A percentile compares a stretch with the other conserved stretches of the same genome.
Conservation (phyloP, 1,140 invertebrate genomes). For the Pseudomyrmex flavicornis region DNA sequence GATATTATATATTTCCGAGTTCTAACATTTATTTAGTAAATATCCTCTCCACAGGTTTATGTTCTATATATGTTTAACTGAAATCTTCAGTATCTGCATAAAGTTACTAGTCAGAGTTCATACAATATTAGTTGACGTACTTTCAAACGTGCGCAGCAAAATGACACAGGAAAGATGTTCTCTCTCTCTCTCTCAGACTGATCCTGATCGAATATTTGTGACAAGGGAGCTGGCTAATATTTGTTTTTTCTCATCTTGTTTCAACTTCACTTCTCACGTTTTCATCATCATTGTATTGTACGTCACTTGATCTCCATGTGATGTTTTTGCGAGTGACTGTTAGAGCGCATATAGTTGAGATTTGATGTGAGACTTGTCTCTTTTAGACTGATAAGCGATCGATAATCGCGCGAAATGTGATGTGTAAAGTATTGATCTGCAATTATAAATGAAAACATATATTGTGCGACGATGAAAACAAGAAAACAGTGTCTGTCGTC, state of each 20-base stretch:
- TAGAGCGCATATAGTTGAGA: not conserved
- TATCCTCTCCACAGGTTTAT: no score
- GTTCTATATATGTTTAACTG: no score
- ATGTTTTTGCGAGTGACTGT: constrained; percentile 13
- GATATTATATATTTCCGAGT: no score
- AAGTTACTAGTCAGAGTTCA: no score
- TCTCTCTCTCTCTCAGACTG: not conserved
- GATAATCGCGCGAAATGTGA: constrained; percentile 3
- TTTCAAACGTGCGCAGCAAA: no score
- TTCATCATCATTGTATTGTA: not conserved
- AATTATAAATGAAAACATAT: not conserved
- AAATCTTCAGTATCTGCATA: no score
- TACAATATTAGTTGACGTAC: no score
- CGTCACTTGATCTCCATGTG: constrained; percentile 9
- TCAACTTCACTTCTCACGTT: not conserved
- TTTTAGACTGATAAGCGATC: constrained; percentile 23
- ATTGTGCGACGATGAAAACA: not conserved
- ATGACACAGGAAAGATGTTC: no score
- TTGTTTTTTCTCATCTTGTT: not conserved
- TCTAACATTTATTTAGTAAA: no score
- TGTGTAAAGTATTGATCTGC: constrained; percentile 2
- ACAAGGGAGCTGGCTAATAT: constrained; percentile 8
- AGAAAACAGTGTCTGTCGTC: not conserved
- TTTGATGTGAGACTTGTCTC: constrained; percentile 26
- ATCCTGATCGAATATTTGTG: not conserved